phyloP scores from a whole-genome alignment of 2,888 invertebrate genomes.

The Acleris cristana region DNA sequence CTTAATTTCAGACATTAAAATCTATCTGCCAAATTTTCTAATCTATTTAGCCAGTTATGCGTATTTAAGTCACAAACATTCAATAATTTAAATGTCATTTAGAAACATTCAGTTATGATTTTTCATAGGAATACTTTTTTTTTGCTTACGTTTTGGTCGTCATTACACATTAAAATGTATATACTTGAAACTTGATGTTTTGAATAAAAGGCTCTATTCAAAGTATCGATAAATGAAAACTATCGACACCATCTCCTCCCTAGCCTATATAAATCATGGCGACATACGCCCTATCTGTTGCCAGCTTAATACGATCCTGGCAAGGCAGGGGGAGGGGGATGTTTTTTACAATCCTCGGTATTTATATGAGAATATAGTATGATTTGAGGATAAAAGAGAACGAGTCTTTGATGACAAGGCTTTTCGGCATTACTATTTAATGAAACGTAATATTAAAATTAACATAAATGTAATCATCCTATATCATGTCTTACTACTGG shows the following conservation, averaged over 20 bases:
- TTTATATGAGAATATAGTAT: slow-evolving; percentile 9
- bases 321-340: slow-evolving; percentile 18
- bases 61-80: background rate
- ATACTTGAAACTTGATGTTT: no score
- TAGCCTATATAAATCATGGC: slow-evolving; percentile 35
- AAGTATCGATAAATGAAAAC: slow-evolving; percentile 8
- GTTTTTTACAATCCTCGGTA: slow-evolving; percentile 31
- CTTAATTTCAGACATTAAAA: no score
- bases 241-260: slow-evolving; percentile 11
- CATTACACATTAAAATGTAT: no score
- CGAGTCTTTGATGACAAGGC: no score
- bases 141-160: no score
- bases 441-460: no score
- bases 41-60: no score
- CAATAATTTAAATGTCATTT: background rate
- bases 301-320: slow-evolving; percentile 36
- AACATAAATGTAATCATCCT: no score
- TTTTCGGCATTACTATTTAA: no score
- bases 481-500: no score
- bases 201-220: background rate
- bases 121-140: no score
- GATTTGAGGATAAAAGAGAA: background rate
- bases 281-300: slow-evolving; percentile 38
- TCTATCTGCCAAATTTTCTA: no score
- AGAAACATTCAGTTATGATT: background rate